Percentiles rank a stretch among this genome's conserved stretches.
These are phyloP conservation scores for Lapara coniferarum DNA, from an alignment of 2,888 invertebrate genomes.

Conservation along the genomic window DNA sequence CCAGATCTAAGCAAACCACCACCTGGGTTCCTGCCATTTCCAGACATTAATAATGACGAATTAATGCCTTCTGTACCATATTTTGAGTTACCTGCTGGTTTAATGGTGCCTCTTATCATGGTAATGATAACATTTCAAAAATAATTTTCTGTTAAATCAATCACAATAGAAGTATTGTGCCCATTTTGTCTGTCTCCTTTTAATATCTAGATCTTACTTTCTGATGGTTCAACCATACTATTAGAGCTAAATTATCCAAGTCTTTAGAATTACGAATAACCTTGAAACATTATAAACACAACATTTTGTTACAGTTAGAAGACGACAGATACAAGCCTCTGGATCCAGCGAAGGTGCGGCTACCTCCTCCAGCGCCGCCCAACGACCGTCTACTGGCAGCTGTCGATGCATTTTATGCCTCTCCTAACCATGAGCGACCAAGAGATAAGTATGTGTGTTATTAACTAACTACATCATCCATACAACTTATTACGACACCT, in stretches of 20 bases:
- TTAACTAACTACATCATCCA: background rate
- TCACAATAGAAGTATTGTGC: too few species aligned
- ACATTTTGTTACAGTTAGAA: constrained; percentile 85
- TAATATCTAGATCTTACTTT: too few species aligned
- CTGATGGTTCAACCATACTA: too few species aligned
- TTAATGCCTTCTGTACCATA: constrained; percentile 96
- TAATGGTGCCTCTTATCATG: constrained; percentile 98
- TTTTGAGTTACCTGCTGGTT: constrained; percentile 97
- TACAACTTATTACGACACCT: too few species aligned
- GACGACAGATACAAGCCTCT: constrained; percentile 95
- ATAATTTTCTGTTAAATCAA: too few species aligned
- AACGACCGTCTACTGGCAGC: constrained; percentile 96
- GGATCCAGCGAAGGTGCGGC: constrained; percentile 93
- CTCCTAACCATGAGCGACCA: constrained; percentile 97
- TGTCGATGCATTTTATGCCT: constrained; percentile 97
- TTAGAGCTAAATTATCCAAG: too few species aligned
- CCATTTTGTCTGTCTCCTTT: too few species aligned
- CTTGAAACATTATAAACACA: too few species aligned
- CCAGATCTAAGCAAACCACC: constrained; percentile 95
- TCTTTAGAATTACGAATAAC: too few species aligned
- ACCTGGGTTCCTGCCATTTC: constrained; percentile 87
- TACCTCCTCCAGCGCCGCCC: constrained; percentile 98
- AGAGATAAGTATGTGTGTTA: constrained; percentile 89
- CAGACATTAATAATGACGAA: constrained; percentile 85
- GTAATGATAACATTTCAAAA: constrained; percentile 65